Evolutionary conservation across 1,140 invertebrate species (phyloP).

Genomic region (Sycophaga agraensis): DNA sequence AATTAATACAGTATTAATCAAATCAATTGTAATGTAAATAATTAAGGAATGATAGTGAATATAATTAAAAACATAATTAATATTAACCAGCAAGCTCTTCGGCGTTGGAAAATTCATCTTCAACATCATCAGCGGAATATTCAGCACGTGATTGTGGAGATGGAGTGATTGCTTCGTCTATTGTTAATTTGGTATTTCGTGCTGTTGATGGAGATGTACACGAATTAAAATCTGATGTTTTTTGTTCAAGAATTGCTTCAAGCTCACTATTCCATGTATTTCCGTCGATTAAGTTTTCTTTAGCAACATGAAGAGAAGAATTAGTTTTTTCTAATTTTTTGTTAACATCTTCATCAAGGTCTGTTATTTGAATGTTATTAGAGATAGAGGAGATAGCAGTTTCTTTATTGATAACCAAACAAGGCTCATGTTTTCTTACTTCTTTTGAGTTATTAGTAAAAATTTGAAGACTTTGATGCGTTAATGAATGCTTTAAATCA

Average conservation of each 20-base stretch:
- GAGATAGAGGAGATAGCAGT: conserved; percentile 28
- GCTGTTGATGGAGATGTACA: conserved; percentile 26
- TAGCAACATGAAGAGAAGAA: neutral
- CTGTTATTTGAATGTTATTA: conserved; percentile 34
- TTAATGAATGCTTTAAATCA: conserved; percentile 15
- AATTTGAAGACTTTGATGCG: too few species aligned
- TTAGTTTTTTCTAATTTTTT: conserved; percentile 10
- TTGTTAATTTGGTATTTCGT: conserved; percentile 27
- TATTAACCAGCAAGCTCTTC: conserved; percentile 39
- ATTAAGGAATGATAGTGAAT: neutral
- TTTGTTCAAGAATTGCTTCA: conserved; percentile 43
- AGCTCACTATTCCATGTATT: conserved; percentile 47
- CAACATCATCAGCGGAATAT: conserved; percentile 37
- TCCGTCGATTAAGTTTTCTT: conserved; percentile 39
- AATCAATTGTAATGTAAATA: neutral
- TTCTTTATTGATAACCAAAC: neutral
- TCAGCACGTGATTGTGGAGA: conserved; percentile 40
- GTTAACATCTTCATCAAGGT: neutral
- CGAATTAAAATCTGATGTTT: conserved; percentile 40
- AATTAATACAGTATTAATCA: neutral
- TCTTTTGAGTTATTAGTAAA: neutral
- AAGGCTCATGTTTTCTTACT: neutral
- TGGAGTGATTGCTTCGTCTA: conserved; percentile 32
- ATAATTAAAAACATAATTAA: neutral
- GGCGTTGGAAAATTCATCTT: conserved; percentile 42